Evolutionary conservation across 2,113 vertebrate species (phyloP), one percentile per base, ranked within the genome.

Genomic region (Malurus melanocephalus): DNA sequence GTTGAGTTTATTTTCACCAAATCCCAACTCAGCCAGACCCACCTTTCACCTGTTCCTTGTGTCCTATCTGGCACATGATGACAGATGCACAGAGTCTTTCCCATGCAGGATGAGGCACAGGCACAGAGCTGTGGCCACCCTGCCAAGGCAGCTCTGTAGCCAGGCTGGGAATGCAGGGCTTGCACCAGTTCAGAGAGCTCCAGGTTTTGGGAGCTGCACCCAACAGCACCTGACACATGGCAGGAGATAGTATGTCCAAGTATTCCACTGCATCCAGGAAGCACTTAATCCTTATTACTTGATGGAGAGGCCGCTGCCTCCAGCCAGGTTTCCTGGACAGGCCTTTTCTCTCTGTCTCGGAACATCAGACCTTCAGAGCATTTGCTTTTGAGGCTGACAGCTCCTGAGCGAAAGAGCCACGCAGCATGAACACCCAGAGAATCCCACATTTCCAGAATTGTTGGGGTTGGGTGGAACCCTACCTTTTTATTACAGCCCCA

Each of bases 221-320:
- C 28, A 21, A 1, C 0, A 2, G 53, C 19, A 13, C 23, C 16
- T 7, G 6, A 10, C 30, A 21, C 0, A 0, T 3, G 14, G 32
- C 32, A 78, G 38, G 46, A 77, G 48, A 51, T 4, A 0, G 16
- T 5, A 3, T 1, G 8, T 11, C 30, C 21, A 16, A 18, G 61
- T 26, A 62, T 43, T 42, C 48, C 80, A 51, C 45, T 6, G 10
- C 18, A 16, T 5, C 23, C 49, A 77, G 55, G 43, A 73, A 76
- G 13, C 23, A 16, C 35, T 60, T 49, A 18, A 62, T 46, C 51
- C 49, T n/a, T 35, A 32, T 49, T 89, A 73, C 26, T 60, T 23
- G 11, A 11, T 69, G 42, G 42, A 73, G 51, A 61, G 17, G 4
- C 46, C 24, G 49, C 26, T 35, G 28, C 27, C 51, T 59, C 14